Conservation (phyloP, 2,113 vertebrate species). For the Microcebus murinus region DNA sequence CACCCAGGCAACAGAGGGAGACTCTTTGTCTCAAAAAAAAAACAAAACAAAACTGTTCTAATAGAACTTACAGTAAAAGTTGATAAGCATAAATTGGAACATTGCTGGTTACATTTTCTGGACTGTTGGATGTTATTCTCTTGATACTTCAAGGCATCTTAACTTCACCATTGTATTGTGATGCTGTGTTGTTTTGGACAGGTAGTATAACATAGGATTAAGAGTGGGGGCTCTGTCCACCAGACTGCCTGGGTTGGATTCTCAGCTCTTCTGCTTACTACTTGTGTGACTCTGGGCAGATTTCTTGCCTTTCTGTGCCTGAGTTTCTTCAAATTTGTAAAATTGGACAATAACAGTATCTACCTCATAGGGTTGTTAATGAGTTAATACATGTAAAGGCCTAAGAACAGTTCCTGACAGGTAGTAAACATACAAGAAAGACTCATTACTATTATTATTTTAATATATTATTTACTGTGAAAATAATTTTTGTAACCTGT, state of each 20-base stretch:
- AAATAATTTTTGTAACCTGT: conserved; percentile 32
- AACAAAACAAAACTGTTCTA: too few relatives aligned
- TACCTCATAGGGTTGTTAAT: not conserved
- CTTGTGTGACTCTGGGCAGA: not conserved
- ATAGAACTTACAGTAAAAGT: conserved; percentile 11
- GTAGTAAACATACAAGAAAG: conserved; percentile 28
- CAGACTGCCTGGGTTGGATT: not conserved
- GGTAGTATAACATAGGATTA: not conserved
- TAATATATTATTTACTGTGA: conserved; percentile 5
- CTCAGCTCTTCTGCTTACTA: not conserved
- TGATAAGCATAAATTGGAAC: conserved; percentile 5
- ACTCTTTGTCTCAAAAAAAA: too few relatives aligned
- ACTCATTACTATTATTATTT: conserved; percentile 28
- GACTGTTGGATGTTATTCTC: not conserved
- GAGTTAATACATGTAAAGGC: conserved; percentile 33
- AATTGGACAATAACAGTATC: not conserved
- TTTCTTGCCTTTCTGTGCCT: not conserved
- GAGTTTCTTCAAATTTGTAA: conserved; percentile 40
- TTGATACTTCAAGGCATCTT: conserved; percentile 31
- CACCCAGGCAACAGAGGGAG: too few relatives aligned
- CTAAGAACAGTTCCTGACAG: not conserved
- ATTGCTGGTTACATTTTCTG: conserved; percentile 11
- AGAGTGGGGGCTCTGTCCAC: not conserved
- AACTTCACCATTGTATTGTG: not conserved
- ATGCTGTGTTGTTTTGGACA: conserved; percentile 7